These are phyloP conservation scores for Melanogrammus aeglefinus DNA, from an alignment of 2,797 vertebrate genomes.

Conservation along the genomic window DNA sequence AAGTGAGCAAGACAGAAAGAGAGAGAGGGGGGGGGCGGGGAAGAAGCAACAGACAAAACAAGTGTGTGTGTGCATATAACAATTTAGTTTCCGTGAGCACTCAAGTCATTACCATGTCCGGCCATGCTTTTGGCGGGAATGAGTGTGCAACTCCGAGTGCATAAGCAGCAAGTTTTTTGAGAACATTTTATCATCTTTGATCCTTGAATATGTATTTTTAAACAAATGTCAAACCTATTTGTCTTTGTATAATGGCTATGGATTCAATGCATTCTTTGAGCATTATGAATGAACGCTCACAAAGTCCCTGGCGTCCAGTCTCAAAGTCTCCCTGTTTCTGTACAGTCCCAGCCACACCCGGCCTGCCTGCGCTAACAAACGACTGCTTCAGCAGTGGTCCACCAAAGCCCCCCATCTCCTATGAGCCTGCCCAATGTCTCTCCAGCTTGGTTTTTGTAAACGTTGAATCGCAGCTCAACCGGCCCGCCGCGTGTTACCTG, in stretches of 20 bases:
- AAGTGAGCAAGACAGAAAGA: not conserved
- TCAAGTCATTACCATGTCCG: slow-evolving; percentile 67
- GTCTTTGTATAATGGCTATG: not conserved
- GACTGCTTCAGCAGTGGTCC: not conserved
- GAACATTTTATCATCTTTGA: not conserved
- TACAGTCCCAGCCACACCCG: not conserved
- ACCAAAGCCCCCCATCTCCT: not conserved
- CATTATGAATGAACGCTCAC: not conserved
- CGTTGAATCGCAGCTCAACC: slow-evolving; percentile 41
- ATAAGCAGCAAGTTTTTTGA: slow-evolving; percentile 21
- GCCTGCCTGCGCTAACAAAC: slow-evolving; percentile 15
- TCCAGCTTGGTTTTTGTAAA: slow-evolving; percentile 4
- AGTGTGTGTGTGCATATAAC: slow-evolving; percentile 25
- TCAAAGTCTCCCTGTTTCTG: not conserved
- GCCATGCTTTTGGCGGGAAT: slow-evolving; percentile 53
- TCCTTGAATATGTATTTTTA: not conserved
- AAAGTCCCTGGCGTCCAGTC: not conserved
- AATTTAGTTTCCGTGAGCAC: slow-evolving; percentile 16
- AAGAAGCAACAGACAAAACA: not conserved
- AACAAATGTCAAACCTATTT: not conserved
- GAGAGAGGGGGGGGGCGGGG: not conserved
- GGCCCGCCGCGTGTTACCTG: slow-evolving; percentile 7
- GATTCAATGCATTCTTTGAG: not conserved
- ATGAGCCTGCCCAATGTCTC: not conserved
- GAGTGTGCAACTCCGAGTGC: slow-evolving; percentile 50